Conservation (phyloP, 2,888 invertebrate genomes). For the Tridacna crocea region DNA sequence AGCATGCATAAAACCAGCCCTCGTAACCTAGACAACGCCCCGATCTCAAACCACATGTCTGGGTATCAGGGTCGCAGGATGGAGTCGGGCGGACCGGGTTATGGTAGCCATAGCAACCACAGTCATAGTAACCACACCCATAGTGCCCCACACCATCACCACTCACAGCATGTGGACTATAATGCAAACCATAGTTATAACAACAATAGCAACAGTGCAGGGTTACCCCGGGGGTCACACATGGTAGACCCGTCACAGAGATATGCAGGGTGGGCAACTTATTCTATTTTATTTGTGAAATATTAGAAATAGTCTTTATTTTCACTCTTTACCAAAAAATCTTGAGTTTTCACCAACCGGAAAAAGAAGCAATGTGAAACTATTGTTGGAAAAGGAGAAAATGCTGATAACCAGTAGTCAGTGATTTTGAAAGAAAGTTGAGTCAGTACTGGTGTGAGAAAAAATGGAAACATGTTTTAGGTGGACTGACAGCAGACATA, state of each 20-base stretch:
- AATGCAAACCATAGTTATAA: conserved; percentile 30
- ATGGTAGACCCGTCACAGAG: conserved; percentile 39
- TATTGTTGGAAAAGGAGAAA: no score
- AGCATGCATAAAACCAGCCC: conserved; percentile 72
- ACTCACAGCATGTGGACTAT: conserved; percentile 50
- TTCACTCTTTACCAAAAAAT: conserved; percentile 1
- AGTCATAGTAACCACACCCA: conserved; percentile 42
- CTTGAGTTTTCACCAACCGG: neutral
- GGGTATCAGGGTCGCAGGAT: conserved; percentile 43
- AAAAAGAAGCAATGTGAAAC: no score
- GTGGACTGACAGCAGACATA: no score
- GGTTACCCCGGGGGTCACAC: conserved; percentile 25
- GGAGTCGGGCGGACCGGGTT: conserved; percentile 26
- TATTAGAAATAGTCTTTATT: neutral
- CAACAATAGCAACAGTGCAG: conserved; percentile 30
- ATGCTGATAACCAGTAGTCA: no score
- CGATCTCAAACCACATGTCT: conserved; percentile 57
- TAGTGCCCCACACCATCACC: conserved; percentile 41
- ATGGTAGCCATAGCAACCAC: conserved; percentile 34
- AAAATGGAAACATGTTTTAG: no score
- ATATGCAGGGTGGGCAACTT: conserved; percentile 45
- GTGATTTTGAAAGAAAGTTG: no score
- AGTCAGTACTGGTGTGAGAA: no score
- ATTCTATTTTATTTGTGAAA: conserved; percentile 16
- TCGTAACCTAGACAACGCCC: conserved; percentile 61